Conservation (phyloP, 2,888 invertebrate species). For the Salticus scenicus region DNA sequence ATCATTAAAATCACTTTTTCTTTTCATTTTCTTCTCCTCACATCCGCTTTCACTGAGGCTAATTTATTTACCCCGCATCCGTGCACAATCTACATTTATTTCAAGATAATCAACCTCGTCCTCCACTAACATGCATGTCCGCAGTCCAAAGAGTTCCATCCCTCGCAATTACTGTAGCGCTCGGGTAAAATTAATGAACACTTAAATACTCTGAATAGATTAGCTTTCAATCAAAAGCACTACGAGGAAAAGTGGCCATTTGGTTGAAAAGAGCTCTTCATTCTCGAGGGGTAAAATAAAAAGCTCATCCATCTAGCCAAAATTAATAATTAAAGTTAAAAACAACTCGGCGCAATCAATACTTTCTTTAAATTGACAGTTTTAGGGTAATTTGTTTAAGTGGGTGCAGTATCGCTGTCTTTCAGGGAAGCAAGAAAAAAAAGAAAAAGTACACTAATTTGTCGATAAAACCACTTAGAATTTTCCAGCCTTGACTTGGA, state of each 20-base stretch:
- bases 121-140: background rate
- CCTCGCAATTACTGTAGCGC: background rate
- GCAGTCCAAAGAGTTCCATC: background rate
- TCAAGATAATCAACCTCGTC: too few relatives aligned
- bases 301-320: background rate
- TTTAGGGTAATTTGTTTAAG: background rate
- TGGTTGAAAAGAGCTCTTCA: background rate
- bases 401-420: background rate
- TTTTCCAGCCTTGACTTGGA: too few relatives aligned
- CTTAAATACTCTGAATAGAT: slow-evolving; percentile 5
- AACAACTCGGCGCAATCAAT: background rate
- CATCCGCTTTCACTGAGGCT: too few relatives aligned
- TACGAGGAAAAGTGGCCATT: background rate
- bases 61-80: too few relatives aligned
- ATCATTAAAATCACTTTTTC: too few relatives aligned
- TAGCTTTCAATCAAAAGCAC: slow-evolving; percentile 1
- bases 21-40: too few relatives aligned
- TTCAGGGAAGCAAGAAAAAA: background rate
- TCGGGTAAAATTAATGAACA: background rate
- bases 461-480: background rate
- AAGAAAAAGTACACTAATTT: background rate
- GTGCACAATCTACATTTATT: too few relatives aligned
- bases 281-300: background rate
- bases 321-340: slow-evolving; percentile 14
- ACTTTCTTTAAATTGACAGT: slow-evolving; percentile 9